Evolutionary conservation across 1,140 invertebrate genomes (phyloP).

Genomic region (Tetranychus urticae): DNA sequence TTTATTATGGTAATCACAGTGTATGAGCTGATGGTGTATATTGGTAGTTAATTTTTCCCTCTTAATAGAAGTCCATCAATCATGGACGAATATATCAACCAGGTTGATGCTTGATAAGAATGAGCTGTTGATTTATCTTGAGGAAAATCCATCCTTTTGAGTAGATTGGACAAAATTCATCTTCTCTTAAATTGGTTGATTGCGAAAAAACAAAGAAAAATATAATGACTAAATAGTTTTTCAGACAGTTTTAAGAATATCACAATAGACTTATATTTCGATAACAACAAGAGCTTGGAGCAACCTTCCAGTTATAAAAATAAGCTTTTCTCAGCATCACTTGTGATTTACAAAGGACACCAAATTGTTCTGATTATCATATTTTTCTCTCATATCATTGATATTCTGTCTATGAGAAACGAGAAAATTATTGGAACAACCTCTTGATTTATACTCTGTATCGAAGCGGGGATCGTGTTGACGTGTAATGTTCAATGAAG

Average conservation of each 20-base stretch:
- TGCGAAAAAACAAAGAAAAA: too few species aligned
- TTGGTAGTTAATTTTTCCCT: too few species aligned
- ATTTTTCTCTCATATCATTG: slow-evolving; percentile 39
- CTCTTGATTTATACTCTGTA: slow-evolving; percentile 67
- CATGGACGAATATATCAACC: too few species aligned
- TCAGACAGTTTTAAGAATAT: neutral
- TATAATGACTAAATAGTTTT: too few species aligned
- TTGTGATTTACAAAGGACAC: slow-evolving; percentile 37
- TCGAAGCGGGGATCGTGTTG: slow-evolving; percentile 80
- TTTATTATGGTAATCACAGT: too few species aligned
- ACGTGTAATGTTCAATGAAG: slow-evolving; percentile 55
- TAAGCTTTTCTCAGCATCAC: slow-evolving; percentile 34
- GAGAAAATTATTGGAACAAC: slow-evolving; percentile 61
- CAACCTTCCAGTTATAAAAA: slow-evolving; percentile 54
- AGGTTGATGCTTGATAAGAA: too few species aligned
- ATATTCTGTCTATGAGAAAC: slow-evolving; percentile 59
- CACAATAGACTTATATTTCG: neutral
- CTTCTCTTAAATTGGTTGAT: too few species aligned
- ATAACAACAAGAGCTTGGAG: slow-evolving; percentile 51
- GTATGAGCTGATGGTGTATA: too few species aligned
- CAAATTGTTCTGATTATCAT: slow-evolving; percentile 32
- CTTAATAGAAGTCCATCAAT: too few species aligned
- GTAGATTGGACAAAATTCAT: too few species aligned
- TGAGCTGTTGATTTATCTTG: too few species aligned
- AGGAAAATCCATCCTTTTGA: too few species aligned